Percentiles rank a stretch among this genome's conserved stretches.
Conservation (phyloP, 1,140 invertebrate genomes). For the Zaprionus kolodkinae region DNA sequence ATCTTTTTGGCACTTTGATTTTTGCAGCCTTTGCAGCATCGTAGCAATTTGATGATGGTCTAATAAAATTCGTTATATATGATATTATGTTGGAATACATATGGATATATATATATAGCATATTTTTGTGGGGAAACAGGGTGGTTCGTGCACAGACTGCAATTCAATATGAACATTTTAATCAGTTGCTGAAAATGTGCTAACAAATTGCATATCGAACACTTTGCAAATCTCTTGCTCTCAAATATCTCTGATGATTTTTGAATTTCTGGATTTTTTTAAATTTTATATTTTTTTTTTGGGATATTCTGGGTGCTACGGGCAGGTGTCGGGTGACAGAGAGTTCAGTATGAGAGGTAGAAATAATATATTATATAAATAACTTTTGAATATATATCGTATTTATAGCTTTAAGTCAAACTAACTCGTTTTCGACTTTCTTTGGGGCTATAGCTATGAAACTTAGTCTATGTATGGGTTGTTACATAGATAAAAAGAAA, state of each 20-base stretch:
- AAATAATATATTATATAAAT: too few relatives aligned
- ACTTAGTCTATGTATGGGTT: neutral
- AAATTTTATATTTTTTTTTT: neutral
- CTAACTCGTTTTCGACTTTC: too few relatives aligned
- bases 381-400: too few relatives aligned
- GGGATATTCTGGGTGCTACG: too few relatives aligned
- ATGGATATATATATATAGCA: neutral
- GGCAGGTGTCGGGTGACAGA: too few relatives aligned
- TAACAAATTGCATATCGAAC: constrained; percentile 51
- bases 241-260: constrained; percentile 3
- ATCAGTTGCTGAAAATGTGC: constrained; percentile 9
- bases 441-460: too few relatives aligned
- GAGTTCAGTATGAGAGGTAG: too few relatives aligned
- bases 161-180: neutral
- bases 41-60: constrained; percentile 56
- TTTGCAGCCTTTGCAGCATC: constrained; percentile 13
- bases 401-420: too few relatives aligned
- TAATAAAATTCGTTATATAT: constrained; percentile 61
- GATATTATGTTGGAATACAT: neutral
- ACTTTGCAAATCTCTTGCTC: constrained; percentile 34
- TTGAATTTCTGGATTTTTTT: neutral
- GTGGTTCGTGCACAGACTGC: neutral
- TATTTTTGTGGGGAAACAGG: neutral
- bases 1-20: constrained; percentile 31
- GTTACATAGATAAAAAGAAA: neutral